A percentile compares a stretch with the other conserved stretches of the same genome.
Conservation (phyloP, 1,140 invertebrate species). For the Drosophila grimshawi region DNA sequence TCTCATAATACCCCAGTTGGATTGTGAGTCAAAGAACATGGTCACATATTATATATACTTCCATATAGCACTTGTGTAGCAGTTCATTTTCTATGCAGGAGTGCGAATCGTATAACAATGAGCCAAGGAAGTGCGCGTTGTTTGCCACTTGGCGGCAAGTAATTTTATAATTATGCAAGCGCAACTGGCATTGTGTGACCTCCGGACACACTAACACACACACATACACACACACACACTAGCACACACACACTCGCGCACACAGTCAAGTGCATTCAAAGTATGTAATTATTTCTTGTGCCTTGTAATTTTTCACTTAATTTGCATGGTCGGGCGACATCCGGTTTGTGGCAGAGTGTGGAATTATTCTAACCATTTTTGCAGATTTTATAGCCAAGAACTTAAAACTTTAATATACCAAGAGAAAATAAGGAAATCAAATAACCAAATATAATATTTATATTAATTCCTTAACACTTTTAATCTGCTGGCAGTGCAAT, state of each 20-base stretch:
- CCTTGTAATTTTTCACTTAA: conserved; percentile 78
- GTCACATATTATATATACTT: background rate
- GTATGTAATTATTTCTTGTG: conserved; percentile 77
- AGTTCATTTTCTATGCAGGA: background rate
- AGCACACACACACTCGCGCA: conserved; percentile 4
- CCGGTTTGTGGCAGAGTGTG: conserved; percentile 55
- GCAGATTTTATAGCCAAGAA: conserved; percentile 4
- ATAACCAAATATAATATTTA: background rate
- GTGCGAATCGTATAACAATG: conserved; percentile 45
- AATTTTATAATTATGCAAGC: conserved; percentile 81
- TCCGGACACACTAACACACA: conserved; percentile 24
- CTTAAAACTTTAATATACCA: conserved; percentile 11
- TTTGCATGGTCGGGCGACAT: conserved; percentile 73
- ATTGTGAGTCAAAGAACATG: background rate
- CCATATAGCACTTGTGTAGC: background rate
- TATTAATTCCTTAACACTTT: background rate
- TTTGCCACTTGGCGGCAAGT: conserved; percentile 70
- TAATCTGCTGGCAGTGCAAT: background rate
- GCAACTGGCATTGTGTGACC: conserved; percentile 74
- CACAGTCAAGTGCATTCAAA: conserved; percentile 67
- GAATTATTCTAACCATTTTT: conserved; percentile 64
- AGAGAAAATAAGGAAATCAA: background rate
- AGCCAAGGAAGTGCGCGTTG: conserved; percentile 69
- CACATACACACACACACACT: conserved; percentile 11
- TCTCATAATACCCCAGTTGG: too few relatives aligned